phyloP scores from a whole-genome alignment of 2,888 invertebrate species.

The Microctonus hyperodae region DNA sequence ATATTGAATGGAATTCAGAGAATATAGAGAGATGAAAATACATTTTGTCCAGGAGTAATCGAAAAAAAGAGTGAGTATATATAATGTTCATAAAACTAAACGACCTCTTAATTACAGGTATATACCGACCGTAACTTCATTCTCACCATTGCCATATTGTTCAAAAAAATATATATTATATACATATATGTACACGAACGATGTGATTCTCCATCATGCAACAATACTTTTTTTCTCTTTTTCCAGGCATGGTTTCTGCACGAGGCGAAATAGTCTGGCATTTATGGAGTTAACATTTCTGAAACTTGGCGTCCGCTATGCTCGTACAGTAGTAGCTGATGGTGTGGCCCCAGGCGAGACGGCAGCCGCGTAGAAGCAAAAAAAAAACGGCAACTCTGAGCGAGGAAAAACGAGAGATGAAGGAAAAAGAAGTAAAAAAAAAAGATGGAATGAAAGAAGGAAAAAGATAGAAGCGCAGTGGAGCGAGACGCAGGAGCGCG shows the following conservation, averaged over 20 bases:
- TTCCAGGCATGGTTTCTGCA: conserved; percentile 29
- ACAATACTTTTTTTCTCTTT: conserved; percentile 25
- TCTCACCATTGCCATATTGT: conserved; percentile 15
- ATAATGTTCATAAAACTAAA: conserved; percentile 36
- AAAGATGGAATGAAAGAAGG: conserved; percentile 34
- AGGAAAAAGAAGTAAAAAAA: conserved; percentile 59
- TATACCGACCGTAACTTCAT: conserved; percentile 27
- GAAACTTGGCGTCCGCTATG: conserved; percentile 59
- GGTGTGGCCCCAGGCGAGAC: conserved; percentile 28
- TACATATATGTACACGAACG: conserved; percentile 24
- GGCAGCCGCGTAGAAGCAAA: conserved; percentile 5
- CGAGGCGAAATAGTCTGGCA: conserved; percentile 55
- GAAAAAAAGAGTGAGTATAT: conserved; percentile 6
- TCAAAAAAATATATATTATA: background rate
- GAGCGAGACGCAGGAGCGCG: conserved; percentile 37
- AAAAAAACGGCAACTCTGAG: conserved; percentile 44
- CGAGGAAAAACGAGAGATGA: conserved; percentile 58
- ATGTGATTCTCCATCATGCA: conserved; percentile 32
- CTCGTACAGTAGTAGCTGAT: conserved; percentile 38
- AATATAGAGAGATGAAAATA: background rate
- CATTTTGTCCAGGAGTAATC: background rate
- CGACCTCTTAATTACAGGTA: conserved; percentile 42
- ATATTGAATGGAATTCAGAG: conserved; percentile 4
- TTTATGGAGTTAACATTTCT: conserved; percentile 63
- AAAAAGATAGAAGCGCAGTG: conserved; percentile 58